Base-by-base conservation (phyloP, 2,888 invertebrate species). In the Elysia crispata region DNA sequence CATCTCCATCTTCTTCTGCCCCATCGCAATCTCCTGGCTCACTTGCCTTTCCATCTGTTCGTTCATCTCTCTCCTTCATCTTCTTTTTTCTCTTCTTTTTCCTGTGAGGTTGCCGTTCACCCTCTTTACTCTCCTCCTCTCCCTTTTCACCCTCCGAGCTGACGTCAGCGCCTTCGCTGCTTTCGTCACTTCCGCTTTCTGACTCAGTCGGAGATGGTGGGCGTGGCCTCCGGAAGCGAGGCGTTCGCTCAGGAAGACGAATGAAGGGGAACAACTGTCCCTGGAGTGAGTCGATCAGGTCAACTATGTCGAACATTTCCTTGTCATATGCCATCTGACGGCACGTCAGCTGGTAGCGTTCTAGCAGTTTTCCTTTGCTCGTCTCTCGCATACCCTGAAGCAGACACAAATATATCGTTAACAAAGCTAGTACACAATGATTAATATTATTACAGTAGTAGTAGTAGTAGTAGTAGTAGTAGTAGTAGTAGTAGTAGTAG, bases 281-380 rank as follows among this genome's bases (percentile, higher is more conserved):
- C 74, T 89, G 88, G 69, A 88, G 86, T 20, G 76, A 76, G 82
- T 92, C 92, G 23, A 92, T 90, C 11, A 90, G 76, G 69, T 91
- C 89, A 0, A 91, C 91, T 23, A 91, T 83, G 73, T 89, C 85
- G 13, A 80, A 78, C 82, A 89, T 81, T 1, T 82, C 87, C 8
- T 82, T 69, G 76, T 91, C 91, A 72, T 87, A 90, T 0, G 92
- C 92, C 87, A 92, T 85, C 83, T 91, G 89, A 41, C 91, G 86
- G 76, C 91, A 90, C 20, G 85, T 84, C 30, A 86, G 72, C n/a
- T 77, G 80, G 80, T 88, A 88, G 28, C 82, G 76, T 31, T 87
- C 86, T 0, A 88, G 69, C 0, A 28, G 62, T 41, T 74, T 64
- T 8, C 79, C 81, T 50, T 30, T 20, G 1, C n/a, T 28, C 8